Base-by-base conservation (phyloP, 2,797 vertebrate genomes). In the Varecia variegata region DNA sequence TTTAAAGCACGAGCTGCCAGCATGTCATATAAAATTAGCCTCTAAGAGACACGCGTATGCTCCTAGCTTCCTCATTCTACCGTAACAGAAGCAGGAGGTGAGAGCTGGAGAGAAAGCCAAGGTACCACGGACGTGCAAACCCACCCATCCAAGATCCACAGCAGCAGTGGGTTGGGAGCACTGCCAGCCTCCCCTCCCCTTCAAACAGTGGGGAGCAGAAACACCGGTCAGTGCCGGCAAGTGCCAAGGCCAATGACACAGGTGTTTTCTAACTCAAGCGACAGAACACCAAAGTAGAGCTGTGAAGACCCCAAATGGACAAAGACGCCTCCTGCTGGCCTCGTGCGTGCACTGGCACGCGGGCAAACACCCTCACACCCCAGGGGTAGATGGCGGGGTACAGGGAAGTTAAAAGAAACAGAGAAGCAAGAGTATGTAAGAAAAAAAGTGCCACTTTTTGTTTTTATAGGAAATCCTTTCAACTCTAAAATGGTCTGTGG, bases 181-280 rank as follows among this genome's bases (percentile, higher is more conserved):
- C 13, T 0, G 12, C 9, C 21, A 5, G 47, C 15, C 4, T 11
- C 45, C 14, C 14, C 27, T 9, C 43, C 25, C 27, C 67, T 8
- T 35, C 58, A 20, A 8, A 1, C 0, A 2, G 6, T 2, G n/a
- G 21, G 3, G 18, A 0, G 25, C 32, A n/a, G 50, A 32, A 62
- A 40, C 1, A 25, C 27, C 0, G 0, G 13, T 12, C 67, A 27
- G 17, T 0, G 7, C 35, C 7, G 11, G 56, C 8, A 9, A 15
- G 23, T 1, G 2, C 18, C 0, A 1, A 9, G 15, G 14, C 9
- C 2, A 7, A 40, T 6, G 1, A 10, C 0, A 1, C 23, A 8
- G 70, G 30, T 0, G 62, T 43, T 38, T 79, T 65, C 27, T n/a
- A 60, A n/a, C 21, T 15, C 30, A 6, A 30, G 82, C 4, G 30